Conservation (phyloP, 2,113 vertebrate species). For the Paradisaea rubra region DNA sequence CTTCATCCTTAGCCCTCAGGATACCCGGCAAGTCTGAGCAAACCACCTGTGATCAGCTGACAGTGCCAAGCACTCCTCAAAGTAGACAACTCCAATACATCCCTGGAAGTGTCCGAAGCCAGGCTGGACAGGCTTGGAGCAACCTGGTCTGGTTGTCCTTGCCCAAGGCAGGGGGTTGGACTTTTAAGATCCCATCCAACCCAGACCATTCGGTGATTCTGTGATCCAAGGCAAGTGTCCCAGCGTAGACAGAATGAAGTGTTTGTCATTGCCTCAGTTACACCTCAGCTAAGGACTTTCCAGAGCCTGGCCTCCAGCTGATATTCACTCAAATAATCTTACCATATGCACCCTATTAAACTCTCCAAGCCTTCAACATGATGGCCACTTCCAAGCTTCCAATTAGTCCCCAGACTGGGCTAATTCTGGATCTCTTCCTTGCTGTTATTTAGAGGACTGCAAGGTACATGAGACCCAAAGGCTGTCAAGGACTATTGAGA, state of each 20-base stretch:
- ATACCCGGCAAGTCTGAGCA: background rate
- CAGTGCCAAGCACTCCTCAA: background rate
- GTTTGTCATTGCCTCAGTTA: background rate
- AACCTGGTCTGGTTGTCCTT: background rate
- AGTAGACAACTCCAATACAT: background rate
- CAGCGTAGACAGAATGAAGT: rapidly evolving
- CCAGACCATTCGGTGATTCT: background rate
- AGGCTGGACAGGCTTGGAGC: background rate
- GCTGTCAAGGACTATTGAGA: background rate
- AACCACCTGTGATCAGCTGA: background rate
- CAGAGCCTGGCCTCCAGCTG: background rate
- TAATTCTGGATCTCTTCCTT: background rate
- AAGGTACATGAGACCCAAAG: background rate
- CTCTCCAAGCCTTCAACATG: background rate
- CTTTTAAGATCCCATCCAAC: background rate
- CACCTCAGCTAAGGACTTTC: background rate
- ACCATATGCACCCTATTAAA: background rate
- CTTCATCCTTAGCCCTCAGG: background rate
- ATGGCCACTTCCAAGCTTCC: background rate
- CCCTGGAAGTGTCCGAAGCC: background rate
- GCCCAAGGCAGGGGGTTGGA: background rate
- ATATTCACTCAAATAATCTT: background rate
- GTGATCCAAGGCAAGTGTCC: background rate
- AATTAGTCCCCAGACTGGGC: background rate
- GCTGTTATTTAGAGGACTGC: background rate